Percentiles rank a stretch among this genome's conserved stretches.
Conservation (phyloP, 92 coral and sea anemone species). For the Diadumene lineata region DNA sequence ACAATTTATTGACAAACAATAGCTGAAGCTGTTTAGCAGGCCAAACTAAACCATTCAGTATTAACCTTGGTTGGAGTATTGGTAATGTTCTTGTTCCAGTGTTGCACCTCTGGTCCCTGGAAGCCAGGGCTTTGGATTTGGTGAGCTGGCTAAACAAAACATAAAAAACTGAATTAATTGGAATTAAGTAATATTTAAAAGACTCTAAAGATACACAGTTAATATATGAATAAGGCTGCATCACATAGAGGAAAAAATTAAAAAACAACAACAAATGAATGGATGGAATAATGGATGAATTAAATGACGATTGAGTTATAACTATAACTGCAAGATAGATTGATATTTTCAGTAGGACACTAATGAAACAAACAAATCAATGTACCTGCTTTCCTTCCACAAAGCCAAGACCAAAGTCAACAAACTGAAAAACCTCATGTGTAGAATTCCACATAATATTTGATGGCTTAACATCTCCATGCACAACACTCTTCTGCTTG, state of each 20-base stretch:
- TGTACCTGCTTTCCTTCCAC: constrained; percentile 53
- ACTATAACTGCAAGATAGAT: too few relatives aligned
- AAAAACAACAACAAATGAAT: too few relatives aligned
- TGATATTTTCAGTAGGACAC: background rate
- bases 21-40: too few relatives aligned
- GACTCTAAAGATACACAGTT: too few relatives aligned
- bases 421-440: constrained; percentile 69
- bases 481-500: constrained; percentile 49
- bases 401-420: constrained; percentile 89
- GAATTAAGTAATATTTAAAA: too few relatives aligned
- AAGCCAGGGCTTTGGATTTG: constrained; percentile 85
- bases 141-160: constrained; percentile 55
- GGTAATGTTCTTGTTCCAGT: constrained; percentile 62
- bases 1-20: too few relatives aligned
- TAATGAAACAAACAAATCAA: background rate
- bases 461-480: constrained; percentile 83
- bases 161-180: too few relatives aligned
- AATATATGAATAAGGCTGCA: too few relatives aligned
- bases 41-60: background rate
- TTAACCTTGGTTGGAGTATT: background rate
- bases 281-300: background rate
- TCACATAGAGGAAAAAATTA: background rate
- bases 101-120: constrained; percentile 77
- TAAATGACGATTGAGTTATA: too few relatives aligned
- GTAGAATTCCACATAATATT: constrained; percentile 90